Evolutionary conservation across 2,797 vertebrate genomes (phyloP).

Genomic region (Microctenopoma steveboyesi): DNA sequence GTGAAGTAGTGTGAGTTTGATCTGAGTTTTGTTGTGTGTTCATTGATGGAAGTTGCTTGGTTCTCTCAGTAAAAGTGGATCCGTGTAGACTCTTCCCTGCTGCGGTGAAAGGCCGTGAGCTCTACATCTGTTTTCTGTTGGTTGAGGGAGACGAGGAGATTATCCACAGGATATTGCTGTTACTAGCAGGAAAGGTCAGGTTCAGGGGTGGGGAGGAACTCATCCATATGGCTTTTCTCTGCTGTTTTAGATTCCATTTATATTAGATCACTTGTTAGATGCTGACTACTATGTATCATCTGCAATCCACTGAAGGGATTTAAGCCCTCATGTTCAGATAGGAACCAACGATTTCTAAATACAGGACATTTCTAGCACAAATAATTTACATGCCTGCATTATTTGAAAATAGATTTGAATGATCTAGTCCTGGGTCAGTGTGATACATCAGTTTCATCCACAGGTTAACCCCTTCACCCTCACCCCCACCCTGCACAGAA

Average conservation of each 20-base stretch:
- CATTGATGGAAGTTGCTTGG: constrained; percentile 1
- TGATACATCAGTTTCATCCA: not conserved
- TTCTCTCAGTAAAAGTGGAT: constrained; percentile 1
- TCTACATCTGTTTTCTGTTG: constrained; percentile 85
- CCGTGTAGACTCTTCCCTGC: constrained; percentile 39
- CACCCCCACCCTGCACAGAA: constrained; percentile 1
- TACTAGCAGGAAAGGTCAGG: constrained; percentile 76
- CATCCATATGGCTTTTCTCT: constrained; percentile 69
- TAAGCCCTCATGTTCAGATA: constrained; percentile 21
- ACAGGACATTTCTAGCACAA: constrained; percentile 5
- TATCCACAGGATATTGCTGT: constrained; percentile 86
- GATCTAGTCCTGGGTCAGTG: not conserved
- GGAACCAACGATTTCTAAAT: constrained; percentile 5
- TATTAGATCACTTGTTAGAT: constrained; percentile 66
- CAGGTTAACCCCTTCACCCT: not conserved
- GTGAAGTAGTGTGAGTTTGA: not conserved
- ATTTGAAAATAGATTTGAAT: constrained; percentile 14
- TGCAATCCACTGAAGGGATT: constrained; percentile 34
- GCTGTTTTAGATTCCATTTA: constrained; percentile 64
- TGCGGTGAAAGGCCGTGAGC: constrained; percentile 59
- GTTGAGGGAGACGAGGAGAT: constrained; percentile 78
- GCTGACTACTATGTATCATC: constrained; percentile 45
- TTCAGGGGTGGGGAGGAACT: constrained; percentile 66
- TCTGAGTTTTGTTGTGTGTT: not conserved
- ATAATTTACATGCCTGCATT: constrained; percentile 5